A percentile compares a stretch with the other conserved stretches of the same genome.
Conservation (phyloP, 2,113 vertebrate genomes). For the Athene cunicularia region DNA sequence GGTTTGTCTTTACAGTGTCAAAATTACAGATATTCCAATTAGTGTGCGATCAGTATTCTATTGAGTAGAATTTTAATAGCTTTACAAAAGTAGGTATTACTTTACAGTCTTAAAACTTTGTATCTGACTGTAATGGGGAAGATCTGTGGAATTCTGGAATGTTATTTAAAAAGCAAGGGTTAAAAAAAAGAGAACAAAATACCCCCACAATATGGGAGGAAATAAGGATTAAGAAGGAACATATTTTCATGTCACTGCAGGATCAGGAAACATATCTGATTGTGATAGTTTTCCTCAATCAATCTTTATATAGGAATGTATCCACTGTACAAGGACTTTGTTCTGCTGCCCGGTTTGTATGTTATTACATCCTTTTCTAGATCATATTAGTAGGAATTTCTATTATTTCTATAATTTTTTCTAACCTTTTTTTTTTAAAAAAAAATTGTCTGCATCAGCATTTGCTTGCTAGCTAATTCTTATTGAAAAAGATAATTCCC, state of each 20-base stretch:
- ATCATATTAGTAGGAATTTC: neutral
- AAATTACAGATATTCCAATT: neutral
- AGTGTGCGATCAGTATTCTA: neutral
- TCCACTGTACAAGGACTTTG: neutral
- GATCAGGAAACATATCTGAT: neutral
- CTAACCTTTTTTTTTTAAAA: neutral
- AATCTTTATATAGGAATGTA: neutral
- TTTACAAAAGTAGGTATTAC: neutral
- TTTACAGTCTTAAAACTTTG: neutral
- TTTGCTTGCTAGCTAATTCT: neutral
- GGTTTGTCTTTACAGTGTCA: neutral
- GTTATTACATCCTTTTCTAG: neutral
- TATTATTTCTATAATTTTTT: neutral
- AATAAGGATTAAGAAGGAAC: neutral
- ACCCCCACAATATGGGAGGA: neutral
- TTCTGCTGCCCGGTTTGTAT: neutral
- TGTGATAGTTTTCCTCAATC: neutral
- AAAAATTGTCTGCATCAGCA: neutral
- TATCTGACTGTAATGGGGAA: neutral
- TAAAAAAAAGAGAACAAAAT: neutral
- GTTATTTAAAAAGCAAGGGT: neutral
- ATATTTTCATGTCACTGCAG: neutral
- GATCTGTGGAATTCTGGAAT: neutral
- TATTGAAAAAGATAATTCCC: neutral
- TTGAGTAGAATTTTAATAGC: neutral